Conservation (phyloP, 2,888 invertebrate genomes). For the Cybosia mesomella region DNA sequence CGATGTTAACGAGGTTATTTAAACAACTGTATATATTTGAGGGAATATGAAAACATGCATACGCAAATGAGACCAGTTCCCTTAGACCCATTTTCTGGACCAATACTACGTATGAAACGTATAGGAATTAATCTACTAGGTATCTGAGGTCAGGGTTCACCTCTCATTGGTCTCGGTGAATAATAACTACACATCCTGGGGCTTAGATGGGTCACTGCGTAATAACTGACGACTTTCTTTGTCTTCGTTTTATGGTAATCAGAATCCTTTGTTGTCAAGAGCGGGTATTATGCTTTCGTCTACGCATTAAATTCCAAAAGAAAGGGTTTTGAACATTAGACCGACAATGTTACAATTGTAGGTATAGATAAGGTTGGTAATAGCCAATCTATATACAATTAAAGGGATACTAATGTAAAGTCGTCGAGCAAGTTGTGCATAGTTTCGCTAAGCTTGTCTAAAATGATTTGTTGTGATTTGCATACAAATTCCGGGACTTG, state of each 20-base stretch:
- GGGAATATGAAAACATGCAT: slow-evolving; percentile 35
- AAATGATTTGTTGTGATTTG: neutral
- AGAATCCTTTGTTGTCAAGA: slow-evolving; percentile 35
- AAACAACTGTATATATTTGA: slow-evolving; percentile 34
- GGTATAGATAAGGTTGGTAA: neutral
- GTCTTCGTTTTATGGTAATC: slow-evolving; percentile 56
- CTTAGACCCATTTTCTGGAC: slow-evolving; percentile 24
- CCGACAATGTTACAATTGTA: neutral
- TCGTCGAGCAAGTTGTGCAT: neutral
- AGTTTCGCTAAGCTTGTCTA: neutral
- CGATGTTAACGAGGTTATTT: slow-evolving; percentile 30
- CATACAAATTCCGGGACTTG: neutral
- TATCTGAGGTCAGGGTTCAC: slow-evolving; percentile 43
- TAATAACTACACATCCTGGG: slow-evolving; percentile 47
- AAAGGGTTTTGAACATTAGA: neutral
- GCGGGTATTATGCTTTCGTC: slow-evolving; percentile 6
- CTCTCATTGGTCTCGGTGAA: slow-evolving; percentile 46
- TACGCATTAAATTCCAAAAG: neutral
- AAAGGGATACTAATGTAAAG: neutral
- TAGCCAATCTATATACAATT: neutral
- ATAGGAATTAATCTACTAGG: slow-evolving; percentile 16
- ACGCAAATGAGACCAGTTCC: neutral
- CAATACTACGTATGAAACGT: slow-evolving; percentile 22
- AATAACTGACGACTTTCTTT: slow-evolving; percentile 60
- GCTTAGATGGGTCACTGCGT: slow-evolving; percentile 56